Percentiles rank a stretch among this genome's conserved stretches.
phyloP scores from a whole-genome alignment of 2,888 invertebrate genomes.

The Trissoscelio sp. region DNA sequence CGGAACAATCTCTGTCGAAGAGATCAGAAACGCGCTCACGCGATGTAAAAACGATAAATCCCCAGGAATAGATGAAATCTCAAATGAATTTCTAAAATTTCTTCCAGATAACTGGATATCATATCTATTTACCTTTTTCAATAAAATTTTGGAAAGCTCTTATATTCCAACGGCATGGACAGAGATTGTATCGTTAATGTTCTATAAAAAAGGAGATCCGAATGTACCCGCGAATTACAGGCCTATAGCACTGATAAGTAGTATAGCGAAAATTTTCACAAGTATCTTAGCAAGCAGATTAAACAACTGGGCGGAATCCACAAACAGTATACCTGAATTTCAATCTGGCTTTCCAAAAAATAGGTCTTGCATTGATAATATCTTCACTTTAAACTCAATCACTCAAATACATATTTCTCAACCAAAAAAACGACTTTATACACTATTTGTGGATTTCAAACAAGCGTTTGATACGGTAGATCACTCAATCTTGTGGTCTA shows the following conservation, averaged over 20 bases:
- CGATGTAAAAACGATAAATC: too few species aligned
- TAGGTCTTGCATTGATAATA: background rate
- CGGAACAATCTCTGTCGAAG: too few species aligned
- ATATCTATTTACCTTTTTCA: background rate
- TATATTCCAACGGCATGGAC: background rate
- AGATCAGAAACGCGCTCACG: too few species aligned
- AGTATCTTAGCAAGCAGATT: background rate
- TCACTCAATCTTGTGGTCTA: background rate
- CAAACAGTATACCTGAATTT: constrained; percentile 5
- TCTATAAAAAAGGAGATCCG: background rate
- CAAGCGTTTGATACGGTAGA: background rate
- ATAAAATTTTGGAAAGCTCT: background rate
- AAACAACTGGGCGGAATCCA: background rate
- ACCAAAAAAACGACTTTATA: background rate
- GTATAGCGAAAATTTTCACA: background rate
- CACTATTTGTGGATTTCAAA: background rate
- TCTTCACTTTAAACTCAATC: background rate
- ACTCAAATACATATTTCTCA: background rate
- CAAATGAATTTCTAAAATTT: background rate
- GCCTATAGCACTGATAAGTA: background rate
- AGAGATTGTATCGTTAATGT: background rate
- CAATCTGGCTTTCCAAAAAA: constrained; percentile 8
- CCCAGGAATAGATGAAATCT: too few species aligned
- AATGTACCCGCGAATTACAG: background rate
- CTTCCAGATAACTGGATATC: background rate